Base-by-base conservation (phyloP, 1,140 invertebrate species). In the Hyphantria cunea region DNA sequence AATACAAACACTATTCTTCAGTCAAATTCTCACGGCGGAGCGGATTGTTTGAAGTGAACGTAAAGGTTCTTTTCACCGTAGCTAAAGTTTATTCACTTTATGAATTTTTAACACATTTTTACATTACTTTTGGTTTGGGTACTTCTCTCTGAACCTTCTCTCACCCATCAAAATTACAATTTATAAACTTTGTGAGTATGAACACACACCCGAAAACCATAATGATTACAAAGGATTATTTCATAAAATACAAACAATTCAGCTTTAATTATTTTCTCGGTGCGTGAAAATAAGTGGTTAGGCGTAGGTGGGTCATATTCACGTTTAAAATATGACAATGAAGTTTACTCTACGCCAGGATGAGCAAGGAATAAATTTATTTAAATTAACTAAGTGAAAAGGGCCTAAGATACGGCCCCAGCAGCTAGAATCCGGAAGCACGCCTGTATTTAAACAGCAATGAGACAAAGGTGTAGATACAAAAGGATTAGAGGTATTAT, bases 1-100 rank as follows among this genome's bases (percentile, higher is more conserved):
- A 90, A 88, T 86, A 86, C 80, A 90, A 88, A 88, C 86, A 90
- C 78, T 82, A 78, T 78, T 76, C 80, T 81, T 74, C 72, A 76
- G 79, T 76, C 73, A 78, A 80, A 77, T 71, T 65, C 66, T 80
- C 55, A 73, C 77, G 62, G 65, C 79, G 82, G 76, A 86, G 64
- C 70, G 72, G 74, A 72, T 84, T 85, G 66, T 81, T 72, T 74
- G 76, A 80, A 67, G 72, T 72, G 80, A 79, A 82, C 79, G 48
- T 42, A 51, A 60, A 60, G 56, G 56, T 60, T 51, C 56, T 51
- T 58, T 60, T 60, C 56, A 60, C 49, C 48, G 45, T 17, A 44
- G 45, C 39, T 59, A 59, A 44, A 59, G 32, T 59, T 59, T 48
- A 59, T 49, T 34, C 39, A 49, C 47, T 59, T 49, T 59, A 59